Conservation (phyloP, 2,113 vertebrate genomes). For the Rhipidura dahli region DNA sequence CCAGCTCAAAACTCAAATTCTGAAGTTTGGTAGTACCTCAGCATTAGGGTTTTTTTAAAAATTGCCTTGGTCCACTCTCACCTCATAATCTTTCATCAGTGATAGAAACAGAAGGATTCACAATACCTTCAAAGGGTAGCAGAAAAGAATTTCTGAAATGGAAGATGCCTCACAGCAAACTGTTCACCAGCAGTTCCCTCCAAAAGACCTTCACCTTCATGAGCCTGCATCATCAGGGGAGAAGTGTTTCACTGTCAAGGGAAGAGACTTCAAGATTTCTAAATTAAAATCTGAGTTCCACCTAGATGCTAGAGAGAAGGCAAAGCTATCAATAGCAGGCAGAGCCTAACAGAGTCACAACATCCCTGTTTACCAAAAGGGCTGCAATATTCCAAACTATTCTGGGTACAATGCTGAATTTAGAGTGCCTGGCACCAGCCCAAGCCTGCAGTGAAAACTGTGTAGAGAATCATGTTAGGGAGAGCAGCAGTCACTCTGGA, state of each 20-base stretch:
- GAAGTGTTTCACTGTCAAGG: background rate
- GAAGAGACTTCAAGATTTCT: background rate
- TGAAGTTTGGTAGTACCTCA: background rate
- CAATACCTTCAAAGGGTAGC: background rate
- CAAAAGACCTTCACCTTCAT: background rate
- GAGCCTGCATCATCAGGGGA: background rate
- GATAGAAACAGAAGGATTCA: background rate
- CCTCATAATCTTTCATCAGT: background rate
- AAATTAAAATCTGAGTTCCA: background rate
- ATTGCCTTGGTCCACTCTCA: background rate
- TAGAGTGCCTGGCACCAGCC: background rate
- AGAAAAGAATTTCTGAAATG: background rate
- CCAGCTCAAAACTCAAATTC: background rate
- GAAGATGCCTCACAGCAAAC: background rate
- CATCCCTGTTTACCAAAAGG: background rate
- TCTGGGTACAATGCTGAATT: background rate
- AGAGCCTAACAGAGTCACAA: background rate
- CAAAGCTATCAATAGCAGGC: background rate
- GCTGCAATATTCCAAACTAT: background rate
- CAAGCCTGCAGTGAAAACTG: background rate
- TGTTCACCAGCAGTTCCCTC: background rate
- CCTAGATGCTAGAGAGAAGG: background rate
- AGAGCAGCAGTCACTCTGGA: background rate
- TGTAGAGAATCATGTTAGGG: background rate
- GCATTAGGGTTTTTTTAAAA: background rate